phyloP scores from a whole-genome alignment of 2,113 vertebrate genomes.

The Delphinus delphis region DNA sequence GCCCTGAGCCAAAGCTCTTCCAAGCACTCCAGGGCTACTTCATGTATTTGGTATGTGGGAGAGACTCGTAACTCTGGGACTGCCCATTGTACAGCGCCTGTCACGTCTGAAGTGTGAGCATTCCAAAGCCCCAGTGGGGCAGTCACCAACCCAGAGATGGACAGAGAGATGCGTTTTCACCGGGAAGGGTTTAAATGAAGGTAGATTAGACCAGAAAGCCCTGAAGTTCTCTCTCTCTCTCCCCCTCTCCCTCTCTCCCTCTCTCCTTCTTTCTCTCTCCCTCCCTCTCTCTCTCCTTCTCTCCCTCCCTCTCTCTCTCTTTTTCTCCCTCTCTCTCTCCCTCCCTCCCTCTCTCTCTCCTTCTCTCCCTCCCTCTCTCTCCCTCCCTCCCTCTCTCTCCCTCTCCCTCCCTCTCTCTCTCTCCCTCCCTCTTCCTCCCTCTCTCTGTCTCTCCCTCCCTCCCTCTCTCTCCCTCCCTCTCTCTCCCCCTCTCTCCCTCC shows the following conservation, averaged over 20 bases:
- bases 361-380: background rate
- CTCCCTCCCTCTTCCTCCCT: background rate
- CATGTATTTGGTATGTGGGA: conserved; percentile 53
- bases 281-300: too few species aligned
- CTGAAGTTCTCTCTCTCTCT: background rate
- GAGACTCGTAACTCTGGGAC: background rate
- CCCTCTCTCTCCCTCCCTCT: background rate
- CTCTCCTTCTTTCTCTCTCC: background rate
- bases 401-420: too few species aligned
- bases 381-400: background rate
- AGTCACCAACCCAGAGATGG: background rate
- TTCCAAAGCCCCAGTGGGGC: conserved; percentile 7
- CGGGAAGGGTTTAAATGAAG: background rate
- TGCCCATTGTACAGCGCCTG: background rate
- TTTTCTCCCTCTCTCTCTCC: background rate
- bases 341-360: background rate
- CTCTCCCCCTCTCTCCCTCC: background rate
- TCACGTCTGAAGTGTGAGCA: background rate
- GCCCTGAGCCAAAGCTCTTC: conserved; percentile 52
- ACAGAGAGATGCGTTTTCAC: background rate
- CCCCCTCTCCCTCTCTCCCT: too few species aligned
- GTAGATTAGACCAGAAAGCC: background rate
- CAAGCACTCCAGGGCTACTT: conserved; percentile 70
- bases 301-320: background rate
- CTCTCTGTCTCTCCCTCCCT: too few species aligned